phyloP scores from a whole-genome alignment of 1,140 invertebrate genomes.

The Ptiloglossa arizonensis region DNA sequence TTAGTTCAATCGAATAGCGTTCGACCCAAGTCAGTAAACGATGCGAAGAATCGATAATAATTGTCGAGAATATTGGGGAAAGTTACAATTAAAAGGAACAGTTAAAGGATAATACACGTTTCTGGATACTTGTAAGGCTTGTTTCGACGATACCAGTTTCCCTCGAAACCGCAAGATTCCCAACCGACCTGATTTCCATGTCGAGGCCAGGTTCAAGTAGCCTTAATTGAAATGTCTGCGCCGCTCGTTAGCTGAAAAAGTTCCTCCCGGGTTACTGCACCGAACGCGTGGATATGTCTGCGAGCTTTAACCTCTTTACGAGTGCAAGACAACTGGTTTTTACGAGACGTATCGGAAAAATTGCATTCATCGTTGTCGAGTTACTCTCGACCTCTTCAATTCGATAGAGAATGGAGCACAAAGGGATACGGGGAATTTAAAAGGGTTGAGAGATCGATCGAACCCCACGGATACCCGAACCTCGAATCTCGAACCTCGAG shows the following conservation, averaged over 20 bases:
- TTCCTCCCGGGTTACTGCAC: background rate
- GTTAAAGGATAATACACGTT: too few species aligned
- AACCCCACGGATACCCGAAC: background rate
- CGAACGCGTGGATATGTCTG: background rate
- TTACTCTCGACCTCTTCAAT: background rate
- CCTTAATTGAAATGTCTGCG: constrained; percentile 2
- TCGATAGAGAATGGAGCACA: too few species aligned
- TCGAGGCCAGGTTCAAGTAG: background rate
- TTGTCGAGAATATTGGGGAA: too few species aligned
- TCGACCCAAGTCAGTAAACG: too few species aligned
- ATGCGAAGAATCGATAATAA: too few species aligned
- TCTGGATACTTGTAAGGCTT: too few species aligned
- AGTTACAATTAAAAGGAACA: too few species aligned
- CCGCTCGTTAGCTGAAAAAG: background rate
- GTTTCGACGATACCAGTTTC: too few species aligned
- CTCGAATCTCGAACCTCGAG: background rate
- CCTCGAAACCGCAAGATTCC: too few species aligned
- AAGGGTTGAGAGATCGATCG: too few species aligned
- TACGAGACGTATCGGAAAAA: background rate
- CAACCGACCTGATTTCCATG: background rate
- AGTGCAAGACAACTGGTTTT: background rate
- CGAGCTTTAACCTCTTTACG: background rate
- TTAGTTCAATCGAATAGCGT: too few species aligned
- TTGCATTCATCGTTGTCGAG: background rate
- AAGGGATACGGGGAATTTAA: background rate